Conservation (phyloP, 2,797 vertebrate species). For the Amblyraja radiata region DNA sequence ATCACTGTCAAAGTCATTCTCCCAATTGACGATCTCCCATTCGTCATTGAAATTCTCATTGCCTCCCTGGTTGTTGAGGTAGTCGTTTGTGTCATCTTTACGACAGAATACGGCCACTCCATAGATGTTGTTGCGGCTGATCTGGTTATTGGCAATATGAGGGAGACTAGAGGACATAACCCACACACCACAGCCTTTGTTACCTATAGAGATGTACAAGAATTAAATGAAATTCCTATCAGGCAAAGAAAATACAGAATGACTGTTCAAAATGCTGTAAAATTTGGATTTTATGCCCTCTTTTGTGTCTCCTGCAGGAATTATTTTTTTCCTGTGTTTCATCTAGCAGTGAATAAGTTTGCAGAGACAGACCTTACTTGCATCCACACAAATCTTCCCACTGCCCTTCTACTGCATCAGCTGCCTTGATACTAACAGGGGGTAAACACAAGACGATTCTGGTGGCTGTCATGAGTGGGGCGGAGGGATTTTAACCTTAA, state of each 20-base stretch:
- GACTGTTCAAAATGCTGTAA: neutral
- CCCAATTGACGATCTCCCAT: slow-evolving; percentile 72
- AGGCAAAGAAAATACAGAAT: neutral
- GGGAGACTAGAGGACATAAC: slow-evolving; percentile 84
- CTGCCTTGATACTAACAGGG: neutral
- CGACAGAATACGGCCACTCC: slow-evolving; percentile 80
- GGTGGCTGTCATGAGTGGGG: neutral
- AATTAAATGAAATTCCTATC: slow-evolving; percentile 17
- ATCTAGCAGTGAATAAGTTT: neutral
- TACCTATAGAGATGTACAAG: slow-evolving; percentile 58
- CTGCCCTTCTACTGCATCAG: neutral
- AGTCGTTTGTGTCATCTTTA: slow-evolving; percentile 68
- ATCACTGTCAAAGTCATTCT: slow-evolving; percentile 76
- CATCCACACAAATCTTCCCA: neutral
- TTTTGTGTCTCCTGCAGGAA: neutral
- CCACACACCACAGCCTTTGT: slow-evolving; percentile 85
- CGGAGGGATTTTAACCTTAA: neutral
- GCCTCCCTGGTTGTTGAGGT: slow-evolving; percentile 60
- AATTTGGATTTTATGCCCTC: neutral
- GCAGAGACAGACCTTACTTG: neutral
- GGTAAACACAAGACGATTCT: neutral
- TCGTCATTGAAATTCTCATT: slow-evolving; percentile 80
- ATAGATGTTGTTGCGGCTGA: slow-evolving; percentile 80
- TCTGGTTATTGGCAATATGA: slow-evolving; percentile 74
- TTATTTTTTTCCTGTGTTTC: neutral